Conservation (phyloP, 2,113 vertebrate species). For the Xiphorhynchus elegans region DNA sequence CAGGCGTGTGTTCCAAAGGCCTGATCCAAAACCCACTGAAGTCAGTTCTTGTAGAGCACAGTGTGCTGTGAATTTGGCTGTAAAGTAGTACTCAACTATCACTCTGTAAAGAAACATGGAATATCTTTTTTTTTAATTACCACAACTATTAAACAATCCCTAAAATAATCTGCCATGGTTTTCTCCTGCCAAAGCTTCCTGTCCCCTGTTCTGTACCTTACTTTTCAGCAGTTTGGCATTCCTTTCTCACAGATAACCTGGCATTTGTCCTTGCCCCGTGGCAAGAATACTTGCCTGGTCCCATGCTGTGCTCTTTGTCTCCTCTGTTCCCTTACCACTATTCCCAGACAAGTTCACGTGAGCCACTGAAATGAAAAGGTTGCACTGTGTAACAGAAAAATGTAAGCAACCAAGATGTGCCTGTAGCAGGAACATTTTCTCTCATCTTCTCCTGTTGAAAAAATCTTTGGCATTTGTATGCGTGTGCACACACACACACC, state of each 20-base stretch:
- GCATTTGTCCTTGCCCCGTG: background rate
- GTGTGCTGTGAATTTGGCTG: constrained; percentile 32
- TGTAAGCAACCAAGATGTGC: background rate
- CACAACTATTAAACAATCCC: background rate
- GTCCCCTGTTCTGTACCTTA: background rate
- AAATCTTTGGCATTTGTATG: constrained; percentile 13
- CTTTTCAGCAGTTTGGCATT: background rate
- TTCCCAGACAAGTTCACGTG: background rate
- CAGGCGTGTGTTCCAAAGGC: constrained; percentile 51
- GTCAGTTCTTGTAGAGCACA: constrained; percentile 10
- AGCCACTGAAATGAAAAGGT: background rate
- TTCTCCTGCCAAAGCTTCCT: background rate
- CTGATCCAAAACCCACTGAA: constrained; percentile 56
- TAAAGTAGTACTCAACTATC: constrained; percentile 4
- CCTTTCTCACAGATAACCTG: background rate
- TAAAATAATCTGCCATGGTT: background rate
- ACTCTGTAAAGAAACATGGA: background rate
- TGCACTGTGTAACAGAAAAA: background rate
- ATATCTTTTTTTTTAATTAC: constrained; percentile 13
- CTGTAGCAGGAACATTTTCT: constrained; percentile 1
- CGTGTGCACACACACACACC: background rate
- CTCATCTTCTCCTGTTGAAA: constrained; percentile 27
- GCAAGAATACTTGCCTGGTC: background rate
- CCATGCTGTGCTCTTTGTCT: background rate
- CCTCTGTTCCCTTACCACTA: background rate